A percentile compares a stretch with the other conserved stretches of the same genome.
Evolutionary conservation across 2,888 invertebrate species (phyloP).

Genomic region (Scaptomyza caliginosa): DNA sequence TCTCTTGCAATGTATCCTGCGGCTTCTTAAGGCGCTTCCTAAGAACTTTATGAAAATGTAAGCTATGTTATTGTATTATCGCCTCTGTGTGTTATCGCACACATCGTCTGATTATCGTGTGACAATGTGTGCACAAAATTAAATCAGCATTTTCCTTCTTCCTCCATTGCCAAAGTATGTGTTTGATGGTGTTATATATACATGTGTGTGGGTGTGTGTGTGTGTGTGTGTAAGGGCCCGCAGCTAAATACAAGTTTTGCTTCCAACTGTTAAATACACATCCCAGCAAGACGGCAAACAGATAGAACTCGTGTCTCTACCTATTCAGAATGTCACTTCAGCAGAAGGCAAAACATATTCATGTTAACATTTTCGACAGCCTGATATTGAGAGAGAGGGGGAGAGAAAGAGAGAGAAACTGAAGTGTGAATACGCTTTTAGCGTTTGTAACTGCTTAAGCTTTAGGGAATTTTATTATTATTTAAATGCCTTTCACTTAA

Average conservation of each 20-base stretch:
- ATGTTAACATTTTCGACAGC: background rate
- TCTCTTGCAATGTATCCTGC: conserved; percentile 5
- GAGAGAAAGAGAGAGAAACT: background rate
- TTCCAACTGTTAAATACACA: conserved; percentile 48
- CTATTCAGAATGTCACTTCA: conserved; percentile 19
- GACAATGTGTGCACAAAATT: conserved; percentile 76
- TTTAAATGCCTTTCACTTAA: background rate
- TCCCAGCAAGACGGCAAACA: conserved; percentile 12
- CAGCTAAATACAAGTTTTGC: conserved; percentile 38
- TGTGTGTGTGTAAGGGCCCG: conserved; percentile 28
- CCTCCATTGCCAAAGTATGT: conserved; percentile 32
- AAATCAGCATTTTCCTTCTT: conserved; percentile 72
- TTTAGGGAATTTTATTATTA: background rate
- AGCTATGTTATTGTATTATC: conserved; percentile 20
- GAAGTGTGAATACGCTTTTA: conserved; percentile 8
- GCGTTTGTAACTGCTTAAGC: background rate
- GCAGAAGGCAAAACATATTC: conserved; percentile 15
- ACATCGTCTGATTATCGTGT: conserved; percentile 68
- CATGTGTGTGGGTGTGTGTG: conserved; percentile 1
- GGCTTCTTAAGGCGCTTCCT: conserved; percentile 15
- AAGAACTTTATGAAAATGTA: conserved; percentile 39
- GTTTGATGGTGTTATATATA: background rate
- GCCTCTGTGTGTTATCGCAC: conserved; percentile 43
- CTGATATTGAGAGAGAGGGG: too few relatives aligned
- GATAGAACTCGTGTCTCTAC: conserved; percentile 8